Conservation (phyloP, 2,888 invertebrate species). For the Callyntrura guangdongensis region DNA sequence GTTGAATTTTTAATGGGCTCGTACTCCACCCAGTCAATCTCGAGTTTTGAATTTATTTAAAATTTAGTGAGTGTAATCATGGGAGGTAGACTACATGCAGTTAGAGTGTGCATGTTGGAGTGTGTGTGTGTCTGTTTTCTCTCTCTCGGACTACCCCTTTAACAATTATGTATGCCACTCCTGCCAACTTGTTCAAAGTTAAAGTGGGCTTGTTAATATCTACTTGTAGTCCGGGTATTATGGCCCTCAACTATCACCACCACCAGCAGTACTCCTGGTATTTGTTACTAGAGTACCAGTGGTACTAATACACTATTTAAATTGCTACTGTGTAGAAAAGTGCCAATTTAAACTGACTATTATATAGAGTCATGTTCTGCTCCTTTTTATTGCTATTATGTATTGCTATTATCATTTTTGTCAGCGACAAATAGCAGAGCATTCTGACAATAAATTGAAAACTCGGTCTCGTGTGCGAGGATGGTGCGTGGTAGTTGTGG, state of each 20-base stretch:
- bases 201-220: slow-evolving; percentile 75
- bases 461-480: not conserved
- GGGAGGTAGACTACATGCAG: slow-evolving; percentile 70
- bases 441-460: slow-evolving; percentile 52
- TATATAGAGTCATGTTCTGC: slow-evolving; percentile 12
- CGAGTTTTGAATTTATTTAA: slow-evolving; percentile 80
- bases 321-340: slow-evolving; percentile 62
- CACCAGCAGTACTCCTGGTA: not conserved
- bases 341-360: slow-evolving; percentile 74
- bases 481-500: slow-evolving; percentile 13
- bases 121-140: not conserved
- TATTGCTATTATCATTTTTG: slow-evolving; percentile 44
- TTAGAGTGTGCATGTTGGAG: slow-evolving; percentile 22
- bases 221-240: slow-evolving; percentile 41
- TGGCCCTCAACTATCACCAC: not conserved
- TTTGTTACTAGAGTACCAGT: not conserved
- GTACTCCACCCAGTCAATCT: slow-evolving; percentile 79
- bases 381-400: slow-evolving; percentile 52
- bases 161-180: slow-evolving; percentile 77
- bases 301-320: slow-evolving; percentile 45
- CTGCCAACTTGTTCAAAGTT: slow-evolving; percentile 74
- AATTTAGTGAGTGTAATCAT: slow-evolving; percentile 79
- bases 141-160: slow-evolving; percentile 30
- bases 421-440: slow-evolving; percentile 47
- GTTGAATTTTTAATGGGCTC: slow-evolving; percentile 76